These are phyloP conservation scores for Microchrysa polita DNA, from an alignment of 2,888 invertebrate genomes.

Conservation along the genomic window DNA sequence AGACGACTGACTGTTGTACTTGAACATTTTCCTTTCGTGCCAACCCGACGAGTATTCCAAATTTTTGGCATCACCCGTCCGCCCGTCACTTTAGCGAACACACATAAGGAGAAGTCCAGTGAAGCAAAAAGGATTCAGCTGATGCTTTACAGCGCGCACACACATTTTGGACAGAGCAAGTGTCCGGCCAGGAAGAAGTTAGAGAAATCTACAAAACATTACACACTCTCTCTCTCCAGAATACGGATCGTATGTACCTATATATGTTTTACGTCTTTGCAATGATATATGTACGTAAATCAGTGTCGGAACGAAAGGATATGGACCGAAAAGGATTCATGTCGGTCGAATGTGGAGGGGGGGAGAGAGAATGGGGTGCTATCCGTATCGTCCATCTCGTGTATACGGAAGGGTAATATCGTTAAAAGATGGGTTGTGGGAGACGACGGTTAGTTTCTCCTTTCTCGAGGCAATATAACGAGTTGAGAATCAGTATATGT, in stretches of 20 bases:
- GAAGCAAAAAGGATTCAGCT: constrained; percentile 34
- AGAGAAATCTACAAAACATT: constrained; percentile 38
- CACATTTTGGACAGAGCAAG: constrained; percentile 10
- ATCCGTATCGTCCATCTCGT: not conserved
- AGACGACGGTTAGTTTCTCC: constrained; percentile 32
- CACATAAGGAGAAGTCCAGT: not conserved
- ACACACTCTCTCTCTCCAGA: too few species aligned
- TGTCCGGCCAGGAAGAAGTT: constrained; percentile 2
- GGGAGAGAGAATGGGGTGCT: not conserved
- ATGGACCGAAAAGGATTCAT: not conserved
- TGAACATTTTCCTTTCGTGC: constrained; percentile 9
- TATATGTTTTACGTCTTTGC: not conserved
- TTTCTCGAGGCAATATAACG: not conserved
- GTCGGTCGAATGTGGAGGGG: too few species aligned
- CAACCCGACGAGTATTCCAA: not conserved
- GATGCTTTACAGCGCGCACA: constrained; percentile 9
- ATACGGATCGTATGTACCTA: too few species aligned
- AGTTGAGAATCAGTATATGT: not conserved
- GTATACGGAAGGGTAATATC: not conserved
- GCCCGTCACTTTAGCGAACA: not conserved
- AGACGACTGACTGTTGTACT: constrained; percentile 14
- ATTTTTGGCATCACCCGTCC: not conserved
- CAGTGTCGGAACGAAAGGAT: not conserved
- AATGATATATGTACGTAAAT: constrained; percentile 34
- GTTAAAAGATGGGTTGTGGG: not conserved